A percentile compares a stretch with the other conserved stretches of the same genome.
Conservation (phyloP, 2,113 vertebrate species). For the Symphodus melops region DNA sequence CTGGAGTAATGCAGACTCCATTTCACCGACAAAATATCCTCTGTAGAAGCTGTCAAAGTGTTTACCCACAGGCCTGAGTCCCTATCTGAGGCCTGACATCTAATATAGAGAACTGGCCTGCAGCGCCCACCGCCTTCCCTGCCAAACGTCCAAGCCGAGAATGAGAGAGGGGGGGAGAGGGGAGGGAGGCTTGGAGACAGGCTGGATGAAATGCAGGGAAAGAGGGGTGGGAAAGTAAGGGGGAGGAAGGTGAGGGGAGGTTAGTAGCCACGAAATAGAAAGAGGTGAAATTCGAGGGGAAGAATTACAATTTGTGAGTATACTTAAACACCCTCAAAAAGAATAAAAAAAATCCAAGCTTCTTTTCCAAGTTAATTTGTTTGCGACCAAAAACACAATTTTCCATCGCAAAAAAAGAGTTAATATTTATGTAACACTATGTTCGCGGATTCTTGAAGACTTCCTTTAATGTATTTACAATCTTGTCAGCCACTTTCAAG, state of each 20-base stretch:
- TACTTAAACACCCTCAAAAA: conserved; percentile 15
- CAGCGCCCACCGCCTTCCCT: conserved; percentile 69
- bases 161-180: conserved; percentile 13
- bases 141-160: conserved; percentile 49
- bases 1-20: conserved; percentile 78
- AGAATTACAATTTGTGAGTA: conserved; percentile 18
- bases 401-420: neutral
- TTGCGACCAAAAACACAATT: conserved; percentile 2
- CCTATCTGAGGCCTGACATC: conserved; percentile 84
- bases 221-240: conserved; percentile 1
- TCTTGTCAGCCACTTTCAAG: conserved; percentile 34
- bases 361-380: neutral
- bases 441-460: conserved; percentile 20
- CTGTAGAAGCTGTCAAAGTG: conserved; percentile 84
- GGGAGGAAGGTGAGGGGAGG: conserved; percentile 3
- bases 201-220: conserved; percentile 5
- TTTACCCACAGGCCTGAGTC: conserved; percentile 83
- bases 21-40: conserved; percentile 85
- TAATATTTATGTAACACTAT: conserved; percentile 4
- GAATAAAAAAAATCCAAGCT: too few relatives aligned
- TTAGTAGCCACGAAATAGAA: conserved; percentile 29
- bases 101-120: conserved; percentile 82
- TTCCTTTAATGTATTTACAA: conserved; percentile 33
- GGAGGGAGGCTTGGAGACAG: neutral
- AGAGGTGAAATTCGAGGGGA: conserved; percentile 28